A percentile compares a stretch with the other conserved stretches of the same genome.
Evolutionary conservation across 2,797 vertebrate species (phyloP).

Genomic region (Poeciliopsis gracilis): DNA sequence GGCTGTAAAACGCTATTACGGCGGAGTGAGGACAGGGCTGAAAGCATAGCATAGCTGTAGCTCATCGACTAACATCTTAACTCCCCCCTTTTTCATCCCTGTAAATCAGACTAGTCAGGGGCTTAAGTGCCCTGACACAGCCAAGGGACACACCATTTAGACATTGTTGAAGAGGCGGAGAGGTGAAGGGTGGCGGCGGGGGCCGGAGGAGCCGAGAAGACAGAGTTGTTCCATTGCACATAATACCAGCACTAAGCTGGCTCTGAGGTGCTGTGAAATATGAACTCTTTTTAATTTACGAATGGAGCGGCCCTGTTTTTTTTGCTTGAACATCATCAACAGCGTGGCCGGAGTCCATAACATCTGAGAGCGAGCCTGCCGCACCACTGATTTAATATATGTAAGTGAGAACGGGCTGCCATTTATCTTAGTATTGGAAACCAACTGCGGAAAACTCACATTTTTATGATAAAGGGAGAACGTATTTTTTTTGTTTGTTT

Average conservation of each 20-base stretch:
- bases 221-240: constrained; percentile 54
- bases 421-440: background rate
- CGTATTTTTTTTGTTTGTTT: background rate
- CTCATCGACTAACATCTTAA: constrained; percentile 69
- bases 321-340: constrained; percentile 18
- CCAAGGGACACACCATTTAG: constrained; percentile 58
- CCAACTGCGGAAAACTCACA: background rate
- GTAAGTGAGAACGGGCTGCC: background rate
- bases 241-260: constrained; percentile 32
- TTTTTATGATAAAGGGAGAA: constrained; percentile 7
- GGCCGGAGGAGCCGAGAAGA: constrained; percentile 26
- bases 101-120: constrained; percentile 70
- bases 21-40: constrained; percentile 62
- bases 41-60: constrained; percentile 66
- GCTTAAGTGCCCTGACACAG: constrained; percentile 66
- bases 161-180: constrained; percentile 40
- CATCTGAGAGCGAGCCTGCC: background rate
- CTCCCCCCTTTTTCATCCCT: constrained; percentile 64
- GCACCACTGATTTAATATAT: constrained; percentile 9
- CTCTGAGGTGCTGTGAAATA: constrained; percentile 15
- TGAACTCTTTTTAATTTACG: constrained; percentile 36
- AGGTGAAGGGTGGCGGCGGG: background rate
- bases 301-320: constrained; percentile 18
- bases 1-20: constrained; percentile 55
- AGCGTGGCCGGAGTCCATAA: constrained; percentile 18